Conservation (phyloP, 2,888 invertebrate species). For the Elmis aenea region DNA sequence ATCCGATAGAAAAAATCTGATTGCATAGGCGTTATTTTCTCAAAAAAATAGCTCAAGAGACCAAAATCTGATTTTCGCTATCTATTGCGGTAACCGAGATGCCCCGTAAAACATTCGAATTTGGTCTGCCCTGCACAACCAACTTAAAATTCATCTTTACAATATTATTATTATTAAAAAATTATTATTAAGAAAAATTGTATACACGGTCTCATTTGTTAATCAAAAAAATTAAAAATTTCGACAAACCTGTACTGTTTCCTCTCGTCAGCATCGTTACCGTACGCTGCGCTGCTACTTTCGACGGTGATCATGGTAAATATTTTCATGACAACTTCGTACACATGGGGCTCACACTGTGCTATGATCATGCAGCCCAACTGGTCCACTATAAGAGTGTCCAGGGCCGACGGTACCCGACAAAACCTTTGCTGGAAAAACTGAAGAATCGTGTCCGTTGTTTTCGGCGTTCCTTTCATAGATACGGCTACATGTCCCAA, state of each 20-base stretch:
- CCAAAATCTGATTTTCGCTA: too few relatives aligned
- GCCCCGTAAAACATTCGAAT: too few relatives aligned
- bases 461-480: constrained; percentile 86
- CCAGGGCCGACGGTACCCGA: constrained; percentile 85
- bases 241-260: constrained; percentile 50
- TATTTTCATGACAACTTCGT: constrained; percentile 97
- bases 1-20: too few relatives aligned
- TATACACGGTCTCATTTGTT: too few relatives aligned
- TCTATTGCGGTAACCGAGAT: too few relatives aligned
- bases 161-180: too few relatives aligned
- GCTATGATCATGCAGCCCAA: constrained; percentile 97
- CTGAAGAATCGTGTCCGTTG: constrained; percentile 90
- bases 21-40: too few relatives aligned
- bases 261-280: constrained; percentile 57
- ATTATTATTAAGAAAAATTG: too few relatives aligned
- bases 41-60: too few relatives aligned
- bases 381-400: constrained; percentile 94
- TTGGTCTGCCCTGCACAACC: too few relatives aligned
- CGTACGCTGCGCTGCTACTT: constrained; percentile 74
- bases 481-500: constrained; percentile 96
- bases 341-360: constrained; percentile 75
- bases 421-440: constrained; percentile 96
- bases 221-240: constrained; percentile 3
- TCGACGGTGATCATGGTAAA: constrained; percentile 94
- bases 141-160: neutral